Evolutionary conservation across 2,888 invertebrate species (phyloP).

Genomic region (Fissipunctia ypsillon): DNA sequence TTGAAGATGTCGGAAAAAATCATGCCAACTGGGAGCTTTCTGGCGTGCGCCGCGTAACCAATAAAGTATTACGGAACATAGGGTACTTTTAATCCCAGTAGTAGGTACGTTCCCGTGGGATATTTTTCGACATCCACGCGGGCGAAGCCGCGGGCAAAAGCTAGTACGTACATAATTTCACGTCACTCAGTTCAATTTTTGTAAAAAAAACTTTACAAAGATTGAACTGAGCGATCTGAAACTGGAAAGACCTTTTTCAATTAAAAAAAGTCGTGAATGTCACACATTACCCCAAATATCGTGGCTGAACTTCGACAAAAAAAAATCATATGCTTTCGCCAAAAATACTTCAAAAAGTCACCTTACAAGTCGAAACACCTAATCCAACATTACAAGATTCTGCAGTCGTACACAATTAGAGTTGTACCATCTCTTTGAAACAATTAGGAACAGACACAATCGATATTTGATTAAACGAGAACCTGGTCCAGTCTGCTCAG

Average conservation of each 20-base stretch:
- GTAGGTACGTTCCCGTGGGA: too few species aligned
- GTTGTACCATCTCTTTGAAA: constrained; percentile 26
- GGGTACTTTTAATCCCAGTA: too few species aligned
- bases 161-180: too few species aligned
- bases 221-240: background rate
- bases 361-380: too few species aligned
- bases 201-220: background rate
- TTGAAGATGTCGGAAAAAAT: too few species aligned
- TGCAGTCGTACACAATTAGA: constrained; percentile 28
- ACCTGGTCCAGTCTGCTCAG: constrained; percentile 27
- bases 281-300: background rate
- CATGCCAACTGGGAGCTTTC: too few species aligned
- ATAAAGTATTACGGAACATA: too few species aligned
- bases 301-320: background rate
- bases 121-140: too few species aligned
- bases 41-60: too few species aligned
- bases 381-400: constrained; percentile 10
- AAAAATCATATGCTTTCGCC: background rate
- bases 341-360: background rate
- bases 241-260: background rate
- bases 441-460: constrained; percentile 58
- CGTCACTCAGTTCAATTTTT: background rate
- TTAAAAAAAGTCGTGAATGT: background rate
- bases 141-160: too few species aligned
- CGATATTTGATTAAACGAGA: constrained; percentile 60